These are phyloP conservation scores for Ommatoiulus sabulosus DNA, from an alignment of 2,888 invertebrate genomes.

Conservation along the genomic window DNA sequence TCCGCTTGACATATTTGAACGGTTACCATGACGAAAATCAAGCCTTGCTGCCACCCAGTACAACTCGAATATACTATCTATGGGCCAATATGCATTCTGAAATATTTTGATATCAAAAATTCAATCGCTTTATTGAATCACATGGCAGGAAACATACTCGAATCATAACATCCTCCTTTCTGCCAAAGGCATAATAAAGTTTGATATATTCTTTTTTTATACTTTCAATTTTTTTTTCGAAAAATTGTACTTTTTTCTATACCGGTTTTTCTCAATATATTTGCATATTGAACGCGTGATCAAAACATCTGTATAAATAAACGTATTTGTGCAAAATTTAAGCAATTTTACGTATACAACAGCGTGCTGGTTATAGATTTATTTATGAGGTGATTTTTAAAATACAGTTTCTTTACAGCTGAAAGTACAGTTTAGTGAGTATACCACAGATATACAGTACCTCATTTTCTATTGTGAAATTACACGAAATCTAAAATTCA, in stretches of 20 bases:
- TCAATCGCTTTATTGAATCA: slow-evolving; percentile 41
- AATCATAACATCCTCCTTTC: slow-evolving; percentile 25
- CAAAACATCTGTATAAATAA: too few species aligned
- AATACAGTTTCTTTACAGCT: too few species aligned
- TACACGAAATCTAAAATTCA: too few species aligned
- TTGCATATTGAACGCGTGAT: neutral
- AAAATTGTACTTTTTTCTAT: neutral
- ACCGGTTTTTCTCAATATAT: neutral
- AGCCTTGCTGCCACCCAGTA: neutral
- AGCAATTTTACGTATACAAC: too few species aligned
- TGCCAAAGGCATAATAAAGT: neutral
- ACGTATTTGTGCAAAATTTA: too few species aligned
- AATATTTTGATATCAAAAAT: slow-evolving; percentile 30
- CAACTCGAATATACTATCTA: neutral
- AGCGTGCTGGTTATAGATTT: too few species aligned
- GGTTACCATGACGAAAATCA: neutral
- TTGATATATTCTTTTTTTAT: neutral
- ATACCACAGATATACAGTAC: too few species aligned
- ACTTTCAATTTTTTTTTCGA: neutral
- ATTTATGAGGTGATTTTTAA: too few species aligned
- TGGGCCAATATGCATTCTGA: neutral
- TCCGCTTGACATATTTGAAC: slow-evolving; percentile 9
- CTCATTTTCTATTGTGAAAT: too few species aligned
- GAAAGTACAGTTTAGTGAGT: too few species aligned
- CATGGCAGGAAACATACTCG: slow-evolving; percentile 11